Base-by-base conservation (phyloP, 1,140 invertebrate genomes). In the Euwallacea fornicatus region DNA sequence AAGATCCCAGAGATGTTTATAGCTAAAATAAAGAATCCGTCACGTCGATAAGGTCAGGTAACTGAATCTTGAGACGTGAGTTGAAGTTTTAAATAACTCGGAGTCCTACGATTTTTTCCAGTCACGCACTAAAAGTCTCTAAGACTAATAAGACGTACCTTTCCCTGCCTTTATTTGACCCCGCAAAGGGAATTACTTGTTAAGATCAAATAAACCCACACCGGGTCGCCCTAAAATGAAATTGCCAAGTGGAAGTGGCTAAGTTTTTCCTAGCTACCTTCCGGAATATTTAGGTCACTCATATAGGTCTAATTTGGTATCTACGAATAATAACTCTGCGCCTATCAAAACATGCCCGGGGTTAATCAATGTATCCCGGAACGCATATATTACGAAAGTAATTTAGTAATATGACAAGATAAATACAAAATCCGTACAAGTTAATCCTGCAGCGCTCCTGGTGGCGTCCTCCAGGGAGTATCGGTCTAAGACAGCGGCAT, bases 361-460 rank as follows among this genome's bases (percentile, higher is more conserved):
- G 65, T 46, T 67, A 46, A 67, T 67, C 54, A 67, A 4, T 58
- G 42, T 67, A 56, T 67, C 43, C 42, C 41, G n/a, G 9, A 67
- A 58, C 55, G 65, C 65, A 67, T 67, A 67, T 67, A 67, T 67
- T 69, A 69, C 60, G 41, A 75, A 78, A 78, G 68, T 78, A 78
- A 78, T 78, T 78, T 78, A 76, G 76, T 78, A 78, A 78, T 78
- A 78, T 78, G 76, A 78, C 78, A 78, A 78, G 78, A 76, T 78
- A 78, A 78, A 78, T 78, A 78, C 76, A 71, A 71, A 76, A 78
- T 78, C 78, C 78, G 65, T 77, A 73, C 73, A 76, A 75, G 76
- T 76, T 76, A 73, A 78, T 75, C 76, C 77, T 73, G 74, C 66
- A 73, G 73, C 72, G 76, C 73, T 69, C 67, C 65, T 21, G 50